Evolutionary conservation across 2,113 vertebrate genomes (phyloP), one percentile per base, ranked within the genome.

Genomic region (Procavia capensis): DNA sequence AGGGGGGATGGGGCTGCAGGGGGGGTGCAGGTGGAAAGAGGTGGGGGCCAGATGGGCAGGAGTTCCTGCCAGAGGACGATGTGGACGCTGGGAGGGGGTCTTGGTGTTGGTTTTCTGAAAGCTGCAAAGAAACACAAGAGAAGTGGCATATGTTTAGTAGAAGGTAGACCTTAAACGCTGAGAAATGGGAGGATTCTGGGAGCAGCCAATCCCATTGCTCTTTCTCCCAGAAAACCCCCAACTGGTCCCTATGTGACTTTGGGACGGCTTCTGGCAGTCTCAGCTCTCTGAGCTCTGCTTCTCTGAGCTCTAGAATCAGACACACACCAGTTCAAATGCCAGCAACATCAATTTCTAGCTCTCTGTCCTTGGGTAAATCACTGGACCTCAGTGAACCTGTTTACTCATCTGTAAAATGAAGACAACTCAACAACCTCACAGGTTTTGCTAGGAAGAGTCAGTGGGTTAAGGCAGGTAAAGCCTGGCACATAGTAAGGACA

Each of bases 31-130:
- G 85, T 64, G 54, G 78, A 76, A 96, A 1, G 22, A 87, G 85
- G 54, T 22, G 61, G 96, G 95, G 88, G 93, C 70, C 85, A 87
- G 94, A 97, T 83, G 91, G 96, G 96, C 96, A 96, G 95, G 96
- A 0, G 89, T 86, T 97, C 96, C 97, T 97, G 97, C 96, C 92
- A 61, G 93, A 97, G 95, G 97, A 91, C 34, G 13, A 61, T 93
- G 94, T 96, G 97, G 97, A 96, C 91, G 50, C 95, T 94, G 96
- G 97, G 96, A 96, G 96, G 97, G 97, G 97, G 91, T 97, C 97
- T 97, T 96, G 96, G 95, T 94, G 70, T 96, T 96, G 97, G 94
- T 97, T 97, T 97, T 96, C 95, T 96, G 96, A 97, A 98, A 97
- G 97, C 97, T 97, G 95, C 39, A 92, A 95, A 95, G 82, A 97